Conservation (phyloP, 2,113 vertebrate genomes). For the Podarcis cretensis region DNA sequence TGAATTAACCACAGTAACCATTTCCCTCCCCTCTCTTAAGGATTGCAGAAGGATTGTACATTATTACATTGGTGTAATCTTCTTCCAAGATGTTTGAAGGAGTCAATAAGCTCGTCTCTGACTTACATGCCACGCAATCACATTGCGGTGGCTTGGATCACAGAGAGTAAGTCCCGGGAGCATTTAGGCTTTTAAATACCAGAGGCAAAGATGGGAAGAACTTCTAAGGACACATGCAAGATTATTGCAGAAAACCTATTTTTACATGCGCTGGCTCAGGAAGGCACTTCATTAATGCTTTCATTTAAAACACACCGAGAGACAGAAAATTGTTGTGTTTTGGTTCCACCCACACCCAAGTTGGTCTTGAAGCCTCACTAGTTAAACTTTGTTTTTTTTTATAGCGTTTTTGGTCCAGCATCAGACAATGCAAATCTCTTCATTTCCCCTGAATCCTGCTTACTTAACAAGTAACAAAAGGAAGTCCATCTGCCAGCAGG, state of each 20-base stretch:
- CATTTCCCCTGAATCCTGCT: not conserved
- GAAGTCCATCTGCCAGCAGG: not conserved
- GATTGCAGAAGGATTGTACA: slow-evolving; percentile 66
- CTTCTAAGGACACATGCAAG: not conserved
- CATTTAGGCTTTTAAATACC: slow-evolving; percentile 22
- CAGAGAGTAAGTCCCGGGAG: slow-evolving; percentile 1
- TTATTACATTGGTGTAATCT: slow-evolving; percentile 72
- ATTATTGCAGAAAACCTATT: slow-evolving; percentile 37
- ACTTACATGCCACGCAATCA: slow-evolving; percentile 56
- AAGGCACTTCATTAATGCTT: slow-evolving; percentile 4
- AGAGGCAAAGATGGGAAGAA: not conserved
- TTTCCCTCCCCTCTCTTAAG: not conserved
- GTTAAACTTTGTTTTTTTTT: too few species aligned
- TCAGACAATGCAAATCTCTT: not conserved
- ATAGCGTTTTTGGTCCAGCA: not conserved
- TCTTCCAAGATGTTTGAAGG: slow-evolving; percentile 66
- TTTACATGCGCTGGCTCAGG: not conserved
- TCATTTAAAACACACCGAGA: not conserved
- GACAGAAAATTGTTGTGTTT: too few species aligned
- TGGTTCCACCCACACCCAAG: not conserved
- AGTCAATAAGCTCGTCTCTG: slow-evolving; percentile 42
- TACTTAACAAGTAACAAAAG: not conserved
- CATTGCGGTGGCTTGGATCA: slow-evolving; percentile 24
- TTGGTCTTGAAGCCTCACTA: not conserved
- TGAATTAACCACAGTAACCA: slow-evolving; percentile 52